Evolutionary conservation across 2,888 invertebrate species (phyloP).

Genomic region (Gisinianus flammeolus): DNA sequence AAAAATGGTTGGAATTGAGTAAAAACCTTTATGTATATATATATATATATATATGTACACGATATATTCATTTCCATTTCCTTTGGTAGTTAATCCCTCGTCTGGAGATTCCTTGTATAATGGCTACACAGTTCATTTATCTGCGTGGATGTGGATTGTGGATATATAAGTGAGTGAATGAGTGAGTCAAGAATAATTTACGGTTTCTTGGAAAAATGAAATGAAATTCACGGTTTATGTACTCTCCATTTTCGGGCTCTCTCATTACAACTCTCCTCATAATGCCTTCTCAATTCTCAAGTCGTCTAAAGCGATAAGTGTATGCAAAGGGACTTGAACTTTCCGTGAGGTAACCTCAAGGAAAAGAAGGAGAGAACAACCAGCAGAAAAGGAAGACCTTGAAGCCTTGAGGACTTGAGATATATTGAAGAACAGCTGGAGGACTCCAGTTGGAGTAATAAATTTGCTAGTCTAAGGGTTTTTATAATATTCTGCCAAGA

Average conservation of each 20-base stretch:
- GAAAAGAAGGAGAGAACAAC: neutral
- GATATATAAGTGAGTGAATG: neutral
- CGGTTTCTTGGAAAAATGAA: slow-evolving; percentile 50
- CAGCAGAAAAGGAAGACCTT: neutral
- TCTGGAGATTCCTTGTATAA: neutral
- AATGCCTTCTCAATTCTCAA: neutral
- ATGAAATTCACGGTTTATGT: slow-evolving; percentile 3
- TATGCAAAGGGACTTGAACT: slow-evolving; percentile 9
- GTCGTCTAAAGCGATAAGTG: neutral
- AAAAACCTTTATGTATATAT: no score
- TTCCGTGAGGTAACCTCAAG: neutral
- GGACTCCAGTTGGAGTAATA: neutral
- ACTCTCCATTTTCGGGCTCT: neutral
- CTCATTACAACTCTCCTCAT: neutral
- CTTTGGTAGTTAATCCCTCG: neutral
- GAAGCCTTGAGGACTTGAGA: neutral
- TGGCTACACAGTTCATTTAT: no score
- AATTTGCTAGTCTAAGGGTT: slow-evolving; percentile 10
- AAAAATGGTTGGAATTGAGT: neutral
- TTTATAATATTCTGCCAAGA: no score
- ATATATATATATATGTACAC: no score
- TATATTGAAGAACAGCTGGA: neutral
- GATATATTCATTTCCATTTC: neutral
- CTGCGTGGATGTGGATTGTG: neutral
- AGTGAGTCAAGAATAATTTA: slow-evolving; percentile 45